Percentiles rank a stretch among this genome's conserved stretches.
Conservation (phyloP, 30 jellyfish, hydroid and myxozoan genomes). For the Turritopsis dohrnii region DNA sequence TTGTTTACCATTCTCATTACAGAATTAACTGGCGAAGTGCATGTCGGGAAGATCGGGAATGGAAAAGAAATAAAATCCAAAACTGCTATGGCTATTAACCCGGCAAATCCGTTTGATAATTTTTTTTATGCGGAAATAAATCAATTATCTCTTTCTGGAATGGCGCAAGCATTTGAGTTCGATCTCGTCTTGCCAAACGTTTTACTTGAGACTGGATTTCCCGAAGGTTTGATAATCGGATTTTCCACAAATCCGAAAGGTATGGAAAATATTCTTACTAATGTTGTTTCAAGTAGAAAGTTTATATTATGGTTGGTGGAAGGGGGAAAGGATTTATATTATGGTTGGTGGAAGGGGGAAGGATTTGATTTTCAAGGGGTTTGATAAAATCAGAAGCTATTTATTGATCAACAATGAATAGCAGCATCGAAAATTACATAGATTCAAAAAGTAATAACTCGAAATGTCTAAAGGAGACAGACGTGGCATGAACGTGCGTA, state of each 20-base stretch:
- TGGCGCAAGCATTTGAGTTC: slow-evolving; percentile 67
- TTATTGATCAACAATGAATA: too few species aligned
- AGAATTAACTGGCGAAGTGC: slow-evolving; percentile 73
- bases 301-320: too few species aligned
- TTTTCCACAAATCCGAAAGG: slow-evolving; percentile 34
- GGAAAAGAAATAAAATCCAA: slow-evolving; percentile 61
- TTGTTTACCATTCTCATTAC: too few species aligned
- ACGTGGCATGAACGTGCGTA: too few species aligned
- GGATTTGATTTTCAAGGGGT: too few species aligned
- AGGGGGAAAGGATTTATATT: too few species aligned
- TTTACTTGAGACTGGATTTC: slow-evolving; percentile 83
- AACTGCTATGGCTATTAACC: slow-evolving; percentile 65
- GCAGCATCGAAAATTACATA: too few species aligned
- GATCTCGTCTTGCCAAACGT: slow-evolving; percentile 64
- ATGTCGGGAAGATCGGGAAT: slow-evolving; percentile 55
- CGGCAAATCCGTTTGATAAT: slow-evolving; percentile 44
- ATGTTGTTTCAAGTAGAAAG: too few species aligned
- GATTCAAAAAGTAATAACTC: too few species aligned
- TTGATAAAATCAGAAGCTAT: too few species aligned
- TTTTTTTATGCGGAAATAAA: slow-evolving; percentile 60
- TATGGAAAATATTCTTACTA: not conserved
- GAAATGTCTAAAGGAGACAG: too few species aligned
- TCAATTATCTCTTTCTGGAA: slow-evolving; percentile 47
- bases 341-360: too few species aligned
- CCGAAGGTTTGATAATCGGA: slow-evolving; percentile 75